Evolutionary conservation across 1,140 invertebrate species (phyloP).

Genomic region (Drosophila nannoptera): DNA sequence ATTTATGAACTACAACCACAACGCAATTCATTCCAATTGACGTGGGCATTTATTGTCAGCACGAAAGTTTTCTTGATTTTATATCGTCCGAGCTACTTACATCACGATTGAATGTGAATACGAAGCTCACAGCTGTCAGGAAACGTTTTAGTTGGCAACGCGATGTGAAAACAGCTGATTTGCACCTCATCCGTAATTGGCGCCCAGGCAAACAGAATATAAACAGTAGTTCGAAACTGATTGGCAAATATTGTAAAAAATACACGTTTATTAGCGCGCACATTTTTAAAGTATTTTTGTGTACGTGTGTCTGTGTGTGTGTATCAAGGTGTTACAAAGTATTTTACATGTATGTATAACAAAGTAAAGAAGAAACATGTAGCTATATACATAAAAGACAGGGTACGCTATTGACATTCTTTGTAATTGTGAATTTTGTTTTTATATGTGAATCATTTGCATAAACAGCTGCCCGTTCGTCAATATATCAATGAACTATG

Average conservation of each 20-base stretch:
- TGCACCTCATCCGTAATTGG: slow-evolving; percentile 35
- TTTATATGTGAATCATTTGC: slow-evolving; percentile 17
- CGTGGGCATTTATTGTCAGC: slow-evolving; percentile 17
- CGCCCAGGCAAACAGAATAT: background rate
- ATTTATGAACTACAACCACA: slow-evolving; percentile 6
- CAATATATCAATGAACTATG: slow-evolving; percentile 24
- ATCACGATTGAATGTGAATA: slow-evolving; percentile 37
- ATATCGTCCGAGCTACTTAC: slow-evolving; percentile 36
- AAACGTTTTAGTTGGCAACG: slow-evolving; percentile 52
- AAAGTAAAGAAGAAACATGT: slow-evolving; percentile 52
- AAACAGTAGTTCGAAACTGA: slow-evolving; percentile 4
- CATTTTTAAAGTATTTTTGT: slow-evolving; percentile 65
- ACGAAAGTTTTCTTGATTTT: slow-evolving; percentile 26
- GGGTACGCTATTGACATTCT: slow-evolving; percentile 22
- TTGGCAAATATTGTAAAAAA: slow-evolving; percentile 60
- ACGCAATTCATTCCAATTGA: slow-evolving; percentile 42
- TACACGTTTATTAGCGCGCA: slow-evolving; percentile 74
- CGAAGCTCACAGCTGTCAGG: slow-evolving; percentile 14
- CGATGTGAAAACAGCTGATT: slow-evolving; percentile 44
- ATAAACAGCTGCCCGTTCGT: slow-evolving; percentile 20
- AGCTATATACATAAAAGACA: slow-evolving; percentile 69
- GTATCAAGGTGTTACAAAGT: slow-evolving; percentile 46
- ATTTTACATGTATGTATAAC: slow-evolving; percentile 53
- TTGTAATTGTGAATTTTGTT: slow-evolving; percentile 1
- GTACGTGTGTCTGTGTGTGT: slow-evolving; percentile 33